A percentile compares a stretch with the other conserved stretches of the same genome.
Evolutionary conservation across 2,797 vertebrate genomes (phyloP).

Genomic region (Hippopotamyrus pictus): DNA sequence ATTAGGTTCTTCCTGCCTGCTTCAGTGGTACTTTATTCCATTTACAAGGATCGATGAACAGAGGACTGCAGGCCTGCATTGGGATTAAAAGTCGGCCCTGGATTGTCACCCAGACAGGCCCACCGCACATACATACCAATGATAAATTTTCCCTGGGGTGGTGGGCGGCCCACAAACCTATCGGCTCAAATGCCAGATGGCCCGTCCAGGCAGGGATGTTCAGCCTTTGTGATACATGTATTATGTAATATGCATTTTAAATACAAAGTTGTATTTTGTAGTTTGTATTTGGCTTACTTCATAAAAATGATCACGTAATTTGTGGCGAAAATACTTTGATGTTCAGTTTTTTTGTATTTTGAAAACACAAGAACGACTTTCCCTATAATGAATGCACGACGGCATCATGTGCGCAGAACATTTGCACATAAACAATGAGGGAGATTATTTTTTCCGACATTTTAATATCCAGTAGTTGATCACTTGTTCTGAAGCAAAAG

Average conservation of each 20-base stretch:
- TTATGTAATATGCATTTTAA: not conserved
- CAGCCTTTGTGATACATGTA: not conserved
- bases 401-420: not conserved
- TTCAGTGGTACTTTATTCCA: conserved; percentile 43
- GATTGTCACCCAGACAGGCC: not conserved
- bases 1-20: conserved; percentile 39
- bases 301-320: not conserved
- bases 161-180: not conserved
- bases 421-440: not conserved
- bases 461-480: not conserved
- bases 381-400: not conserved
- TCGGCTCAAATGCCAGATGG: not conserved
- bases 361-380: not conserved
- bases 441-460: not conserved
- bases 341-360: not conserved
- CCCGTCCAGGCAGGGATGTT: not conserved
- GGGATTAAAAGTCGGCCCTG: not conserved
- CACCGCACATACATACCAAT: not conserved
- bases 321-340: not conserved
- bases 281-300: not conserved
- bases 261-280: not conserved
- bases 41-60: conserved; percentile 44
- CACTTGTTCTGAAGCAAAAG: not conserved
- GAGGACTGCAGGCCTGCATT: not conserved
- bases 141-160: not conserved